Evolutionary conservation across 2,113 vertebrate species (phyloP), one percentile per base, ranked within the genome.

Genomic region (Coturnix japonica): DNA sequence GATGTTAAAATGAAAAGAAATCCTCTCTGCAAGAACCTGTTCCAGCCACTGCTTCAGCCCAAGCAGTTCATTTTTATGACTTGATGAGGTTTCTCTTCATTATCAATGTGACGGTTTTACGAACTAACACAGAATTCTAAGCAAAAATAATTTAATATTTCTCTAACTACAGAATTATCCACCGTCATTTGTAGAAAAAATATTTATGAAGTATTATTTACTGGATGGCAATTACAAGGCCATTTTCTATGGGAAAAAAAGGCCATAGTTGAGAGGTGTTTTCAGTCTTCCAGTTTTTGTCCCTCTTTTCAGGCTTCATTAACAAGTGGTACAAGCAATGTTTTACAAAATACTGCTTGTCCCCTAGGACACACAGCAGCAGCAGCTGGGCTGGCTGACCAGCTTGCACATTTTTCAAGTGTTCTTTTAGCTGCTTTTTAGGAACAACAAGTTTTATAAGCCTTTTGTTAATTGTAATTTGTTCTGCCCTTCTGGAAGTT

Each of bases 361-460:
- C 37, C 89, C 81, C 64, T 61, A 89, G 71, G 91, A 92, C 82
- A 74, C 4, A 37, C 37, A 37, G 3, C 2, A 80, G 3, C 2
- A 80, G 82, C 89, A 82, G 91, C 91, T 87, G 86, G 64, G 67
- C 63, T 93, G 81, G 74, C 86, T 41, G 74, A 85, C 0, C 3
- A 37, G 89, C 89, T 85, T 63, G 57, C 91, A 82, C 84, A 85
- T 94, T 91, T 96, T 92, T 89, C 84, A 85, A 70, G 90, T 59
- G 14, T 47, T 96, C 95, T 67, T 60, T 85, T 82, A 70, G 90
- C 81, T 74, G 89, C 81, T 87, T 96, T 93, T 92, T 82, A 96
- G 92, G 90, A 94, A 87, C n/a, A 87, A 30, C 12, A 86, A 57
- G 47, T 89, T 94, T 87, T 80, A 66, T 26, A 87, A 82, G 81